Percentiles rank a stretch among this genome's conserved stretches.
phyloP scores from a whole-genome alignment of 2,113 vertebrate species.

The Sterrhoptilus dennistouni region DNA sequence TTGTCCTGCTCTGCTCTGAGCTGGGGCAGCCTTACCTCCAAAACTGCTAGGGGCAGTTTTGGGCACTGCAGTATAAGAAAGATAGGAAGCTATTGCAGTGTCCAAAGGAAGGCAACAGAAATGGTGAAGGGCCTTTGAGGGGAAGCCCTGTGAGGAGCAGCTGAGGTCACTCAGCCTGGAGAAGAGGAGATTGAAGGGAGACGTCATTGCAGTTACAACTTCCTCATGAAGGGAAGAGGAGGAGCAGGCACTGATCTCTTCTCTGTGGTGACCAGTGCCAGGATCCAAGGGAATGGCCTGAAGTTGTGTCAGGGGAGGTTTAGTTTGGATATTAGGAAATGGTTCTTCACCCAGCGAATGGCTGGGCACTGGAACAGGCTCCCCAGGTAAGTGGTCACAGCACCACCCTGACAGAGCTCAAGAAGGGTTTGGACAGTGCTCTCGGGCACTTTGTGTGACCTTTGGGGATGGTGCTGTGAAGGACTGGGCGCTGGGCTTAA shows the following conservation, averaged over 20 bases:
- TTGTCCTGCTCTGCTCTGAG: background rate
- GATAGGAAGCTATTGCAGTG: accelerated
- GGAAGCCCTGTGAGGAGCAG: accelerated
- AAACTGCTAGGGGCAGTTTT: accelerated
- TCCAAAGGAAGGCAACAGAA: background rate
- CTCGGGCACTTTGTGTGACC: accelerated
- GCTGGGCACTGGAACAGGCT: background rate
- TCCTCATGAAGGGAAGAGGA: accelerated
- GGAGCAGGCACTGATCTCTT: background rate
- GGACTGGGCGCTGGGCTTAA: no score
- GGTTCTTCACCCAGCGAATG: background rate
- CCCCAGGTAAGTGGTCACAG: background rate
- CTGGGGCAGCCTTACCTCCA: accelerated
- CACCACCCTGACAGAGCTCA: no score
- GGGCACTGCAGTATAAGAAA: accelerated
- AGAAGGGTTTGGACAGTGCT: background rate
- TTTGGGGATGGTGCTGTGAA: background rate
- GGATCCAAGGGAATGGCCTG: background rate
- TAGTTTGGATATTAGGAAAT: background rate
- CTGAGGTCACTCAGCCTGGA: background rate
- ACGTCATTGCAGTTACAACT: background rate
- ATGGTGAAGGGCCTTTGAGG: background rate
- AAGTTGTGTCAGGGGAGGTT: background rate
- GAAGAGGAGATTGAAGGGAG: background rate
- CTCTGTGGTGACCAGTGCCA: background rate